A percentile compares a stretch with the other conserved stretches of the same genome.
phyloP scores from a whole-genome alignment of 35 echinoderm and acorn worm species.

The Patiria miniata region DNA sequence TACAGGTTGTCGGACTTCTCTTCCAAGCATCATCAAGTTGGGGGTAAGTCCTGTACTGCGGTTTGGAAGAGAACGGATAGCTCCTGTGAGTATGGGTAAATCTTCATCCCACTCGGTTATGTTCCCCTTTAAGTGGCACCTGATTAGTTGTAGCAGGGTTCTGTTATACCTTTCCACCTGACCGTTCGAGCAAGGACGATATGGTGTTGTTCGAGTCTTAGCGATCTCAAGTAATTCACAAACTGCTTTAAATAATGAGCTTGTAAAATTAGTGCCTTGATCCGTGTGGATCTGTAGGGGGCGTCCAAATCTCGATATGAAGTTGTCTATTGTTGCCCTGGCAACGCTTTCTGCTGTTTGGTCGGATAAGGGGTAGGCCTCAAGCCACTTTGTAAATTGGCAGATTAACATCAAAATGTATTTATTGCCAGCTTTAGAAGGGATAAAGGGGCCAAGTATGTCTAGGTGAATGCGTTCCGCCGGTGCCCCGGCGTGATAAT shows the following conservation, averaged over 20 bases:
- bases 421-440: slow-evolving; percentile 37
- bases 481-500: too few species aligned
- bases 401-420: slow-evolving; percentile 60
- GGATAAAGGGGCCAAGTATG: slow-evolving; percentile 41
- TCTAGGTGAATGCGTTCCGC: slow-evolving; percentile 53
- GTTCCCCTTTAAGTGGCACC: slow-evolving; percentile 18
- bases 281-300: slow-evolving; percentile 49
- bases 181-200: slow-evolving; percentile 43
- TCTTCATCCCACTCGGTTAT: neutral
- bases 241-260: neutral
- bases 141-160: slow-evolving; percentile 35
- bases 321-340: slow-evolving; percentile 55
- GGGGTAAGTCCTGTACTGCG: neutral
- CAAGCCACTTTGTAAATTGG: slow-evolving; percentile 65
- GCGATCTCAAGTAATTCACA: slow-evolving; percentile 34
- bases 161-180: slow-evolving; percentile 60
- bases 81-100: neutral
- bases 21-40: neutral
- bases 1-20: neutral
- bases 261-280: slow-evolving; percentile 62
- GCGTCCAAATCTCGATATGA: slow-evolving; percentile 51
- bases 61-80: neutral
- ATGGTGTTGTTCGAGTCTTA: slow-evolving; percentile 49
- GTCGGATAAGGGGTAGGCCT: slow-evolving; percentile 36
- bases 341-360: slow-evolving; percentile 38